Conservation (phyloP, 2,888 invertebrate species). For the Leucozona laternaria region DNA sequence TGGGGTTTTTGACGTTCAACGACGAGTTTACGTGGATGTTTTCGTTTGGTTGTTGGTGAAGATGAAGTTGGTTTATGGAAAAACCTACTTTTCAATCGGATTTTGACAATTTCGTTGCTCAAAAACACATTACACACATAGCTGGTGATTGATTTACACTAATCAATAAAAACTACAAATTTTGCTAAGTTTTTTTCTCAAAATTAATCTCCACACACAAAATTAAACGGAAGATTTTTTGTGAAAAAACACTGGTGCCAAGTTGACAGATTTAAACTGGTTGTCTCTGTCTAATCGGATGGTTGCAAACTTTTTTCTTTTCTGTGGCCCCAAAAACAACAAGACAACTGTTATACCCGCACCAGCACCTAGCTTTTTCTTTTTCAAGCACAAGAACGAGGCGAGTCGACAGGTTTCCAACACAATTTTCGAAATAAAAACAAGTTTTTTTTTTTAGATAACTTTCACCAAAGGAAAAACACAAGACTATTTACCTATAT, state of each 20-base stretch:
- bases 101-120: neutral
- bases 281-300: slow-evolving; percentile 47
- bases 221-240: slow-evolving; percentile 39
- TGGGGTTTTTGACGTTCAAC: slow-evolving; percentile 42
- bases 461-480: slow-evolving; percentile 62
- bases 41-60: slow-evolving; percentile 46
- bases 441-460: slow-evolving; percentile 56
- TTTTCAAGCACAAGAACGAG: slow-evolving; percentile 1
- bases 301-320: slow-evolving; percentile 33
- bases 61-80: slow-evolving; percentile 1
- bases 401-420: slow-evolving; percentile 37
- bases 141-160: neutral
- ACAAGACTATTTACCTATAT: slow-evolving; percentile 54
- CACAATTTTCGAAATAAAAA: slow-evolving; percentile 47
- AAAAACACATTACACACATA: slow-evolving; percentile 22
- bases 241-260: slow-evolving; percentile 52
- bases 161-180: neutral
- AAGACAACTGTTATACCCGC: slow-evolving; percentile 73
- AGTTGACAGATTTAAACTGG: slow-evolving; percentile 54
- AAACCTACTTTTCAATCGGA: slow-evolving; percentile 16
- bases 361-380: slow-evolving; percentile 39
- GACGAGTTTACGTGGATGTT: slow-evolving; percentile 73
- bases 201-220: slow-evolving; percentile 3
- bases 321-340: slow-evolving; percentile 11
- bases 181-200: slow-evolving; percentile 38